phyloP scores from a whole-genome alignment of 1,140 invertebrate species.

The Caenorhabditis briggsae region DNA sequence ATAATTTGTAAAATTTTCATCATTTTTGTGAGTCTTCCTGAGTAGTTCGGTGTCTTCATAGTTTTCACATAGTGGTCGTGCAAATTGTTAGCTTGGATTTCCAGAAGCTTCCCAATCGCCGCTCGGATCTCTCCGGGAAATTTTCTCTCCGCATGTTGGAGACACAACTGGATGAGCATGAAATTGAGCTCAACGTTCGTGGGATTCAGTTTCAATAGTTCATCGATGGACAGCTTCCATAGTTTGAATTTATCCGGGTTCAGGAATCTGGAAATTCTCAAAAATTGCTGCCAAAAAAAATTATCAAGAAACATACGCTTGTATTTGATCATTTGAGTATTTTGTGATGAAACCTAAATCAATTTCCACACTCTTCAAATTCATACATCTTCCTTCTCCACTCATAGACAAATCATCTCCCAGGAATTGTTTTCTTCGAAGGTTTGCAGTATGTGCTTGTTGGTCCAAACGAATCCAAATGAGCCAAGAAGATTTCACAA shows the following conservation, averaged over 20 bases:
- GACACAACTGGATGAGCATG: not conserved
- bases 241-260: not conserved
- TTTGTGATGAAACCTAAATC: not conserved
- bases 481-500: not conserved
- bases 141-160: not conserved
- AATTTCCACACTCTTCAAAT: not conserved
- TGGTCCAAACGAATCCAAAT: not conserved
- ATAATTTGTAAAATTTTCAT: not conserved
- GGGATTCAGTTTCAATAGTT: not conserved
- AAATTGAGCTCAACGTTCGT: constrained; percentile 4
- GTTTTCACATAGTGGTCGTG: not conserved
- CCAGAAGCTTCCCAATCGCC: not conserved
- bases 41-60: not conserved
- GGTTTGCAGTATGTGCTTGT: not conserved
- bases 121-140: not conserved
- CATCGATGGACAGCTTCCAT: not conserved
- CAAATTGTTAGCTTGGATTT: not conserved
- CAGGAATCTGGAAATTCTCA: not conserved
- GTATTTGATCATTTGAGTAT: not conserved
- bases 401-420: not conserved
- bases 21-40: not conserved
- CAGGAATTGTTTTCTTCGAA: not conserved
- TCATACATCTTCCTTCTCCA: not conserved
- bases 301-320: not conserved
- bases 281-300: not conserved